phyloP scores from a whole-genome alignment of 2,113 vertebrate genomes.

The Brachionichthys hirsutus region DNA sequence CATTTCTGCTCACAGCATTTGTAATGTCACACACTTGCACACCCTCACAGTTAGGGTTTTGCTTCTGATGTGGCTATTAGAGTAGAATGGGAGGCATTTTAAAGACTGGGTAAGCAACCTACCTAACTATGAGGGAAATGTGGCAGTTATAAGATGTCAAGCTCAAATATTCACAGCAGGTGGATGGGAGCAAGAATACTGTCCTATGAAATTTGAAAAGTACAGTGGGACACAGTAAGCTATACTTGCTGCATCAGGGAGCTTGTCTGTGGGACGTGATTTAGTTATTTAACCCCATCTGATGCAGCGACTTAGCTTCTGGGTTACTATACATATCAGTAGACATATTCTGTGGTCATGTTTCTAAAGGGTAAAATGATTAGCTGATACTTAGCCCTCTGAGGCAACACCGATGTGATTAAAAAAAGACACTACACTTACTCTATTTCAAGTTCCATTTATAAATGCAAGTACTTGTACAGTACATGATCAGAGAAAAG shows the following conservation, averaged over 20 bases:
- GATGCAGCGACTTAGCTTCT: too few relatives aligned
- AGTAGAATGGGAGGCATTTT: slow-evolving; percentile 32
- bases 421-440: too few relatives aligned
- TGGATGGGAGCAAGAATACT: slow-evolving; percentile 13
- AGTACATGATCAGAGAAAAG: too few relatives aligned
- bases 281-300: too few relatives aligned
- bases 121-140: slow-evolving; percentile 14
- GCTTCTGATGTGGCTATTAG: slow-evolving; percentile 59
- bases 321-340: too few relatives aligned
- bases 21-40: slow-evolving; percentile 51
- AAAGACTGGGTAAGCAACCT: slow-evolving; percentile 38
- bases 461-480: too few relatives aligned
- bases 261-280: too few relatives aligned
- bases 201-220: slow-evolving; percentile 3
- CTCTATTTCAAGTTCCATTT: too few relatives aligned
- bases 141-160: slow-evolving; percentile 15
- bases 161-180: slow-evolving; percentile 9
- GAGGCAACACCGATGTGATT: too few relatives aligned
- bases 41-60: slow-evolving; percentile 42
- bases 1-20: slow-evolving; percentile 59
- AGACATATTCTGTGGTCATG: too few relatives aligned
- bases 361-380: too few relatives aligned
- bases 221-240: background rate
- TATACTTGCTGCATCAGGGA: background rate
- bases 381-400: too few relatives aligned